These are phyloP conservation scores for Cepaea nemoralis DNA, from an alignment of 1,140 invertebrate genomes.

Conservation along the genomic window DNA sequence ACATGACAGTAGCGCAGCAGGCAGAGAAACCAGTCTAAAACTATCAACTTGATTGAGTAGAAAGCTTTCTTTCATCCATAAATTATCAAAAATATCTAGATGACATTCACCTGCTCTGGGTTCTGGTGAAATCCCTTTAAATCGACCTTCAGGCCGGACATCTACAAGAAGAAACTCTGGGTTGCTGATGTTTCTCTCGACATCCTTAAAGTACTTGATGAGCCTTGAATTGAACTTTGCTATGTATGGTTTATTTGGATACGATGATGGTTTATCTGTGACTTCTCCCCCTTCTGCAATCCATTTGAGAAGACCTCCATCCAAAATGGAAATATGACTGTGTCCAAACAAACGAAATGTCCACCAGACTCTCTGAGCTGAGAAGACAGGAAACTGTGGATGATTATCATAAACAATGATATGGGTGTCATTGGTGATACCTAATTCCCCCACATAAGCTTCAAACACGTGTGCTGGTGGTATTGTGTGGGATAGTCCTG, in stretches of 20 bases:
- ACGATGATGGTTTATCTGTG: conserved; percentile 38
- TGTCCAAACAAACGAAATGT: conserved; percentile 68
- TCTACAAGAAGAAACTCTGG: conserved; percentile 58
- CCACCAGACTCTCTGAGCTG: conserved; percentile 68
- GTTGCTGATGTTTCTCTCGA: conserved; percentile 51
- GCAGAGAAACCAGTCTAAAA: no score
- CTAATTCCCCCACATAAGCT: conserved; percentile 64
- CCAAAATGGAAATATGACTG: conserved; percentile 60
- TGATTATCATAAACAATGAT: conserved; percentile 69
- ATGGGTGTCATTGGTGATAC: conserved; percentile 66
- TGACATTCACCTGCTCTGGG: conserved; percentile 64
- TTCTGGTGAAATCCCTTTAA: conserved; percentile 63
- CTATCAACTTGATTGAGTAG: no score
- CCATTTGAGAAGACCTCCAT: conserved; percentile 68
- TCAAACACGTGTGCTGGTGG: conserved; percentile 61
- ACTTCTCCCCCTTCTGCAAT: conserved; percentile 42
- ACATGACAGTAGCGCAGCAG: no score
- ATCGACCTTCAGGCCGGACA: conserved; percentile 61
- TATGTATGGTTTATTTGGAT: conserved; percentile 49
- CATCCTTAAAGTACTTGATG: conserved; percentile 62
- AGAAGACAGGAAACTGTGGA: conserved; percentile 61
- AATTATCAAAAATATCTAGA: no score
- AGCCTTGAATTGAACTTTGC: conserved; percentile 50
- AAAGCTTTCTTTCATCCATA: no score
- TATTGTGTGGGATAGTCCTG: conserved; percentile 58